Evolutionary conservation across 2,797 vertebrate species (phyloP).

Genomic region (Paramormyrops hopkinsi): DNA sequence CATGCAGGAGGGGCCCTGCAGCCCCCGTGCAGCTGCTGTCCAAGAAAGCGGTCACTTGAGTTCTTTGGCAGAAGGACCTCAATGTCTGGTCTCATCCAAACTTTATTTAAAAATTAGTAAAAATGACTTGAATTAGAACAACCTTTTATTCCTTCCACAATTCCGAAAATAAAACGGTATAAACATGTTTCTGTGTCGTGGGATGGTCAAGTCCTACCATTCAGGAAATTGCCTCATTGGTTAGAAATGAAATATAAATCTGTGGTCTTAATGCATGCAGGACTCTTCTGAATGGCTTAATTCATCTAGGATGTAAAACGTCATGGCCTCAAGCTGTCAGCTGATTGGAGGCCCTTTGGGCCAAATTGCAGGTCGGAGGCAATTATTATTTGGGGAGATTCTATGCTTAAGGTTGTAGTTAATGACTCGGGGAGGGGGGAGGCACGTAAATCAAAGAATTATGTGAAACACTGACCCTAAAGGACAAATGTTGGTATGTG

Average conservation of each 20-base stretch:
- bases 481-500: constrained; percentile 8
- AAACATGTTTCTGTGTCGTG: background rate
- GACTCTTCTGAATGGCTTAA: background rate
- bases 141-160: background rate
- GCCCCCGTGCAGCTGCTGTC: background rate
- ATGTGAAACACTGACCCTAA: constrained; percentile 21
- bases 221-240: background rate
- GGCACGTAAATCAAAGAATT: constrained; percentile 19
- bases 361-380: background rate
- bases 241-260: background rate
- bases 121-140: background rate
- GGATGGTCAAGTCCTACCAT: background rate
- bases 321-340: background rate
- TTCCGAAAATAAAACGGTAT: background rate
- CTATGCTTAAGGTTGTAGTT: constrained; percentile 17
- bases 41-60: background rate
- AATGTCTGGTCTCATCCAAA: background rate
- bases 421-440: background rate
- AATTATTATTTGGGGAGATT: constrained; percentile 1
- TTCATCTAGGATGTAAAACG: background rate
- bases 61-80: background rate
- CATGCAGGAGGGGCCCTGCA: background rate
- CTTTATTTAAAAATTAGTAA: background rate
- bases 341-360: background rate
- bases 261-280: background rate